phyloP scores from a whole-genome alignment of 35 echinoderm and acorn worm species.

The Hemicentrotus pulcherrimus region DNA sequence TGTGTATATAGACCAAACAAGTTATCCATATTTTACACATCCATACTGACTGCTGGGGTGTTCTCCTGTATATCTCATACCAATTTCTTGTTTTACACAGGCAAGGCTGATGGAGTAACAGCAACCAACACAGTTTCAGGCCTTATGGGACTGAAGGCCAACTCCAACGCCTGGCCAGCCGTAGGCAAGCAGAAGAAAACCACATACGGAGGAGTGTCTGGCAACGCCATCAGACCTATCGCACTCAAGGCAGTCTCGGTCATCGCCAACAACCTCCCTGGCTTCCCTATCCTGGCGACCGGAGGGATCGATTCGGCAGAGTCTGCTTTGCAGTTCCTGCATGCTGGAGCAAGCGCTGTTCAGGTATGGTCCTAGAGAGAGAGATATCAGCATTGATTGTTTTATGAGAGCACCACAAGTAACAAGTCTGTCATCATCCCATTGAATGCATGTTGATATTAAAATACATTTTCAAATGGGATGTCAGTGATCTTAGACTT shows the following conservation, averaged over 20 bases:
- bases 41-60: too few species aligned
- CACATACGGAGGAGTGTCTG: constrained; percentile 95
- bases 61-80: too few species aligned
- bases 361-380: constrained; percentile 59
- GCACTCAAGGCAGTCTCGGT: constrained; percentile 91
- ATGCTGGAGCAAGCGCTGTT: constrained; percentile 81
- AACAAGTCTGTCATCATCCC: too few species aligned
- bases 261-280: constrained; percentile 85
- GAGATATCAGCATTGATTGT: background rate
- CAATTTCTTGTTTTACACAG: constrained; percentile 29
- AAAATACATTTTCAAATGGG: too few species aligned
- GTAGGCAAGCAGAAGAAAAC: constrained; percentile 77
- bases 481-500: too few species aligned
- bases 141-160: constrained; percentile 88
- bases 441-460: too few species aligned
- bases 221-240: constrained; percentile 95
- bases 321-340: constrained; percentile 86
- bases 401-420: too few species aligned
- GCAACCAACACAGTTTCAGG: constrained; percentile 98
- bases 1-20: too few species aligned
- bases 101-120: constrained; percentile 92
- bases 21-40: too few species aligned
- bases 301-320: constrained; percentile 98
- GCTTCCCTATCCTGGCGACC: constrained; percentile 91
- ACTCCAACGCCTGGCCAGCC: constrained; percentile 84